These are phyloP conservation scores for Calephelis virginiensis DNA, from an alignment of 1,140 invertebrate species.

Conservation along the genomic window DNA sequence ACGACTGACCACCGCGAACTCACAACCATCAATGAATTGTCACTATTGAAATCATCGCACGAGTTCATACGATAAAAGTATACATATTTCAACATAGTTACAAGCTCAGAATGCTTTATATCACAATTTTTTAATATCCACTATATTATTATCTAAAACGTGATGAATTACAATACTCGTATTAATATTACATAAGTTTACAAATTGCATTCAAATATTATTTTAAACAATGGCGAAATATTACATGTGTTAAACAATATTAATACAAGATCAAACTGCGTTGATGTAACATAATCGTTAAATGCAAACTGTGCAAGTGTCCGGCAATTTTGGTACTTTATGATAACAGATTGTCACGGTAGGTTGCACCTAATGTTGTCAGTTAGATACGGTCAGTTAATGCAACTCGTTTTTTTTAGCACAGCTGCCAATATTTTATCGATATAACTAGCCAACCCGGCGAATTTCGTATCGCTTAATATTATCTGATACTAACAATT, in stretches of 20 bases:
- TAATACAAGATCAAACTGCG: neutral
- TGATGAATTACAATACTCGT: neutral
- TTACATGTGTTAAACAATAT: neutral
- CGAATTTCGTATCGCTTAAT: no score
- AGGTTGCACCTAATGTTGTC: constrained; percentile 1
- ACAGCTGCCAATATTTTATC: no score
- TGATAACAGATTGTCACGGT: constrained; percentile 5
- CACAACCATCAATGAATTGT: constrained; percentile 56
- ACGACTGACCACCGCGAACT: constrained; percentile 39
- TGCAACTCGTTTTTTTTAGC: no score
- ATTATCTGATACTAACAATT: no score
- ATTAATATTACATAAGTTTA: neutral
- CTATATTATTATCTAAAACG: no score
- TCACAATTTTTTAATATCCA: no score
- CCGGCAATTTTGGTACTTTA: constrained; percentile 3
- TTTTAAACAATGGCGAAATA: neutral
- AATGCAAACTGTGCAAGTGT: constrained; percentile 6
- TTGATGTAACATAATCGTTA: constrained; percentile 5
- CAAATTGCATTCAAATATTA: neutral
- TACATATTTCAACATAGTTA: constrained; percentile 10
- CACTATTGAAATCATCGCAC: constrained; percentile 39
- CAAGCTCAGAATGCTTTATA: neutral
- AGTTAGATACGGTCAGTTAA: neutral
- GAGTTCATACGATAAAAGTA: constrained; percentile 24
- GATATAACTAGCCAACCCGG: no score